These are phyloP conservation scores for Dryocosmus kuriphilus DNA, from an alignment of 2,888 invertebrate genomes.

Conservation along the genomic window DNA sequence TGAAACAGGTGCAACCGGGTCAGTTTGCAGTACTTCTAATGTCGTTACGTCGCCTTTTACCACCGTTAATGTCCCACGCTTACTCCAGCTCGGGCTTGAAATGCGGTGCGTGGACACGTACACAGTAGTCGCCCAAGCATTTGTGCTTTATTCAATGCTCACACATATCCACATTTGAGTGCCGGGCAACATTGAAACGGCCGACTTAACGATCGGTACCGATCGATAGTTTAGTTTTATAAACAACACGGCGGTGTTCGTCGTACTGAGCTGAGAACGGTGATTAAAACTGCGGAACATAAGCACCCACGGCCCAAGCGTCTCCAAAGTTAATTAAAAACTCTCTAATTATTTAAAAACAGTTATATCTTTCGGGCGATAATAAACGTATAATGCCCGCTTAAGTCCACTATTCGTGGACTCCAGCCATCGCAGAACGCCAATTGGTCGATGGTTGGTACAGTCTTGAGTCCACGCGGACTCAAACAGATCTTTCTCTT, in stretches of 20 bases:
- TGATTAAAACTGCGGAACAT: conserved; percentile 69
- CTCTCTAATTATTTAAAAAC: conserved; percentile 78
- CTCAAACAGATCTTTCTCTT: conserved; percentile 44
- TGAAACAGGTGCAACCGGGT: conserved; percentile 48
- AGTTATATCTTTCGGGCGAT: conserved; percentile 74
- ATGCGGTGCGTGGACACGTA: conserved; percentile 43
- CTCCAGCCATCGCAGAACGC: conserved; percentile 2
- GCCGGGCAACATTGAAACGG: conserved; percentile 59
- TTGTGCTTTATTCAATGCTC: conserved; percentile 36
- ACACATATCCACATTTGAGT: conserved; percentile 49
- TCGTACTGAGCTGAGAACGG: conserved; percentile 42
- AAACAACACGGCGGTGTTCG: conserved; percentile 62
- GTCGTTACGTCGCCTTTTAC: conserved; percentile 51
- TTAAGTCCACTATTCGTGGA: conserved; percentile 19
- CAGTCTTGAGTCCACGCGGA: conserved; percentile 63
- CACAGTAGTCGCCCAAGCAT: conserved; percentile 46
- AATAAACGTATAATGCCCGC: conserved; percentile 71
- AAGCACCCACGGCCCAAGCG: conserved; percentile 66
- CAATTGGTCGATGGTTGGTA: conserved; percentile 62
- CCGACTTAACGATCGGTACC: conserved; percentile 59
- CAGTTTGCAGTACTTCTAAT: conserved; percentile 51
- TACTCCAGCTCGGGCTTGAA: conserved; percentile 43
- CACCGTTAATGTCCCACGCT: conserved; percentile 50
- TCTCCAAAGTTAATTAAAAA: conserved; percentile 77
- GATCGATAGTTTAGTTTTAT: conserved; percentile 67